A percentile compares a stretch with the other conserved stretches of the same genome.
These are phyloP conservation scores for Grammomys dolichurus DNA, from an alignment of 2,113 vertebrate species.

Conservation along the genomic window DNA sequence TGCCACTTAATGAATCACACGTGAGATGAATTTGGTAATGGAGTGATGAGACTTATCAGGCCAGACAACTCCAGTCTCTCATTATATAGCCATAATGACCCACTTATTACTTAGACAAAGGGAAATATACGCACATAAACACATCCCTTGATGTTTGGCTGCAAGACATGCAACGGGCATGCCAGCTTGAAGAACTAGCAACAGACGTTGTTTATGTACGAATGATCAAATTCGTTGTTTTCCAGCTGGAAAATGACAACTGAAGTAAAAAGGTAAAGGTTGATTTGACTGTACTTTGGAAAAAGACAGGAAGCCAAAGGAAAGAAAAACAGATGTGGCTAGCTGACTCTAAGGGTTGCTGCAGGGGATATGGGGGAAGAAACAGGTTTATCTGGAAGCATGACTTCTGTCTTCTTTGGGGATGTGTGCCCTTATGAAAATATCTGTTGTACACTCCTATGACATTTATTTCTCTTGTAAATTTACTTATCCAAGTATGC, in stretches of 20 bases:
- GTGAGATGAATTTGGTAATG: constrained; percentile 78
- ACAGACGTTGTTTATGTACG: constrained; percentile 74
- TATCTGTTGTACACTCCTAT: background rate
- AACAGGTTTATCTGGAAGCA: constrained; percentile 47
- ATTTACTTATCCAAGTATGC: background rate
- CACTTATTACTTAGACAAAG: constrained; percentile 80
- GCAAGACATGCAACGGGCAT: constrained; percentile 69
- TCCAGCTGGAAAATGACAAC: constrained; percentile 81
- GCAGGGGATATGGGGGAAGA: background rate
- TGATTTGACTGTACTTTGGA: constrained; percentile 69
- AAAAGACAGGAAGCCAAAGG: constrained; percentile 22
- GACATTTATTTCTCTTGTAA: constrained; percentile 1
- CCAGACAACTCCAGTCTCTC: constrained; percentile 75
- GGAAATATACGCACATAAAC: constrained; percentile 72
- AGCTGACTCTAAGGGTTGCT: constrained; percentile 43
- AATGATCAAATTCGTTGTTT: constrained; percentile 77
- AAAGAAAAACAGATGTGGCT: constrained; percentile 60
- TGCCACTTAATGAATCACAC: constrained; percentile 68
- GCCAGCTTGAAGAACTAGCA: constrained; percentile 78
- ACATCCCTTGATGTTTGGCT: constrained; percentile 75
- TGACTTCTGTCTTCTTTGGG: constrained; percentile 13
- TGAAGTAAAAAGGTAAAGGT: constrained; percentile 73
- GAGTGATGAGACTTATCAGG: constrained; percentile 60
- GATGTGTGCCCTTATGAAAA: background rate
- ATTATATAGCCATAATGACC: constrained; percentile 74